These are phyloP conservation scores for Clarias laeviceps DNA, from an alignment of 2,797 vertebrate genomes.

Conservation along the genomic window DNA sequence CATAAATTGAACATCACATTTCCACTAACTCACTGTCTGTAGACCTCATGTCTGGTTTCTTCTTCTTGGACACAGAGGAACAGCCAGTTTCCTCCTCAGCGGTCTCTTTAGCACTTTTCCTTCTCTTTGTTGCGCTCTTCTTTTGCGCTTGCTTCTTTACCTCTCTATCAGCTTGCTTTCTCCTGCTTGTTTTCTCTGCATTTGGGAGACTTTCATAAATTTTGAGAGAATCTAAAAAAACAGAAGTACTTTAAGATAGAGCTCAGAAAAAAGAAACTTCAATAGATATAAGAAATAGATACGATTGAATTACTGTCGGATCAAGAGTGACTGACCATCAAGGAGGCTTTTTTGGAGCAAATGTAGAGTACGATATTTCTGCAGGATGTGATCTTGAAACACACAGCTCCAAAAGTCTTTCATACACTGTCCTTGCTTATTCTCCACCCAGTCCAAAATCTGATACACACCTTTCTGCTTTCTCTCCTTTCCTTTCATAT, in stretches of 20 bases:
- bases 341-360: background rate
- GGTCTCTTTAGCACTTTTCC: background rate
- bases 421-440: background rate
- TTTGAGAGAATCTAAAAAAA: background rate
- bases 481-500: conserved; percentile 45
- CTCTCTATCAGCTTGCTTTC: background rate
- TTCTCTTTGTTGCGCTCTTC: conserved; percentile 2
- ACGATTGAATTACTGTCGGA: too few species aligned
- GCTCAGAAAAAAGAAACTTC: background rate
- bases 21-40: conserved; percentile 64
- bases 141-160: conserved; percentile 10
- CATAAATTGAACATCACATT: background rate
- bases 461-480: conserved; percentile 56
- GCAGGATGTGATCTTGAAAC: conserved; percentile 64
- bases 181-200: background rate
- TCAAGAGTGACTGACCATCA: background rate
- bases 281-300: too few species aligned
- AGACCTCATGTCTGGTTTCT: conserved; percentile 21
- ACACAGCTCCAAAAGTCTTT: conserved; percentile 42
- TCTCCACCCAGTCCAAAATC: conserved; percentile 47
- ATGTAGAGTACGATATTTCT: conserved; percentile 45
- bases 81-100: conserved; percentile 52
- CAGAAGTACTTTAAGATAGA: background rate
- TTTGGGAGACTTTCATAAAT: background rate
- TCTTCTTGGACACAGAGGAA: conserved; percentile 49